Evolutionary conservation across 2,888 invertebrate genomes (phyloP).

Genomic region (Eilema sororculum): DNA sequence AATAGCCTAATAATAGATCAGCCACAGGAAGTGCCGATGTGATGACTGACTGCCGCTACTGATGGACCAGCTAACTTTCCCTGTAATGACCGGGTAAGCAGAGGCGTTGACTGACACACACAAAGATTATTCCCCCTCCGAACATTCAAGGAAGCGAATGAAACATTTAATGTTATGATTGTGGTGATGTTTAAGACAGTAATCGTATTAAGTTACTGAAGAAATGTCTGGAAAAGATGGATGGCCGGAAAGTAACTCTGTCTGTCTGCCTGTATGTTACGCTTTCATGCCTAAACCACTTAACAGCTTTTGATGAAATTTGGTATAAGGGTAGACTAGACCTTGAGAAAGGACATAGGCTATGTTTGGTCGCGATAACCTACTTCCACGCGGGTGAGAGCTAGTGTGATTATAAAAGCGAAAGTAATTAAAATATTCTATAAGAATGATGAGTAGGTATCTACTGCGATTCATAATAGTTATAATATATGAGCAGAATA

Average conservation of each 20-base stretch:
- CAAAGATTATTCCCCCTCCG: slow-evolving; percentile 18
- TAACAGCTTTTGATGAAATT: too few relatives aligned
- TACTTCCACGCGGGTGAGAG: too few relatives aligned
- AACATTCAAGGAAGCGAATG: background rate
- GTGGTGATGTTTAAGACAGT: slow-evolving; percentile 6
- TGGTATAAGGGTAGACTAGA: too few relatives aligned
- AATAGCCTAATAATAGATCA: slow-evolving; percentile 46
- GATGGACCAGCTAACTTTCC: slow-evolving; percentile 48
- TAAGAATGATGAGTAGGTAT: too few relatives aligned
- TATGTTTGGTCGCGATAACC: too few relatives aligned
- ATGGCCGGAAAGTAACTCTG: too few relatives aligned
- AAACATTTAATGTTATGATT: slow-evolving; percentile 5
- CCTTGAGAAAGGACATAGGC: too few relatives aligned
- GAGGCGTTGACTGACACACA: slow-evolving; percentile 38
- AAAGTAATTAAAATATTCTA: slow-evolving; percentile 4
- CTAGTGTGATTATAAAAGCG: background rate
- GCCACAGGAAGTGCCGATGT: slow-evolving; percentile 41
- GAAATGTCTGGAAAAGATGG: slow-evolving; percentile 5
- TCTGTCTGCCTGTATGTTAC: too few relatives aligned
- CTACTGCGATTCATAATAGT: background rate
- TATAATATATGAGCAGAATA: background rate
- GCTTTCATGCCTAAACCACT: too few relatives aligned
- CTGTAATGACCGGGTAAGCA: slow-evolving; percentile 43
- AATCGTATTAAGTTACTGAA: background rate
- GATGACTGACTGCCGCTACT: slow-evolving; percentile 44